Evolutionary conservation across 2,113 vertebrate species (phyloP).

Genomic region (Neoarius graeffei): DNA sequence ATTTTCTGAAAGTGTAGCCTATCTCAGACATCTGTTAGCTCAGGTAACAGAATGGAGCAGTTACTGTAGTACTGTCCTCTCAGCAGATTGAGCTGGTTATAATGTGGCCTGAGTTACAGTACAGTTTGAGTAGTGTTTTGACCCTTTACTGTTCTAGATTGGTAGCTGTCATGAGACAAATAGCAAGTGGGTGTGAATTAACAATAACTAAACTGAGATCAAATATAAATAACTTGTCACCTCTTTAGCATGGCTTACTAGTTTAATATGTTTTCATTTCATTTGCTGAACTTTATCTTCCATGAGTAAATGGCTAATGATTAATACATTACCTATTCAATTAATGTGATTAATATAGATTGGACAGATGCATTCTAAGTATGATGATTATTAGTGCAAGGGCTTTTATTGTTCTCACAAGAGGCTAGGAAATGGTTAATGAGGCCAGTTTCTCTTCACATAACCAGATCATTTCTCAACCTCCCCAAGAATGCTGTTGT

Average conservation of each 20-base stretch:
- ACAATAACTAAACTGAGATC: not conserved
- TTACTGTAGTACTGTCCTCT: not conserved
- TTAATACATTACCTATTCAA: conserved; percentile 30
- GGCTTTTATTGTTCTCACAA: conserved; percentile 5
- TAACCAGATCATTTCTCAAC: conserved; percentile 20
- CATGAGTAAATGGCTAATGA: conserved; percentile 21
- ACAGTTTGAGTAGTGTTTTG: not conserved
- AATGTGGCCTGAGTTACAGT: not conserved
- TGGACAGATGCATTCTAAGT: conserved; percentile 22
- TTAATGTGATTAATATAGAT: conserved; percentile 32
- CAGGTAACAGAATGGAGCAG: not conserved
- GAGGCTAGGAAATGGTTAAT: conserved; percentile 37
- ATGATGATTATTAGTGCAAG: conserved; percentile 17
- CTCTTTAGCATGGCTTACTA: not conserved
- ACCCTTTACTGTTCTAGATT: not conserved
- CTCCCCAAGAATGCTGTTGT: conserved; percentile 19
- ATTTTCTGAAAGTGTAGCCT: not conserved
- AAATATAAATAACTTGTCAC: not conserved
- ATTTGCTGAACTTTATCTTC: not conserved
- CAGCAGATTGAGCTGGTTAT: not conserved
- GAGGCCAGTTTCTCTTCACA: conserved; percentile 41
- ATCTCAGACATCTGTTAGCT: not conserved
- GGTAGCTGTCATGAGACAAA: not conserved
- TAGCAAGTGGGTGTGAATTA: not conserved
- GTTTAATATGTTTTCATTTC: conserved; percentile 17